Conservation (phyloP, 1,140 invertebrate genomes). For the Lutraria rhynchaena region DNA sequence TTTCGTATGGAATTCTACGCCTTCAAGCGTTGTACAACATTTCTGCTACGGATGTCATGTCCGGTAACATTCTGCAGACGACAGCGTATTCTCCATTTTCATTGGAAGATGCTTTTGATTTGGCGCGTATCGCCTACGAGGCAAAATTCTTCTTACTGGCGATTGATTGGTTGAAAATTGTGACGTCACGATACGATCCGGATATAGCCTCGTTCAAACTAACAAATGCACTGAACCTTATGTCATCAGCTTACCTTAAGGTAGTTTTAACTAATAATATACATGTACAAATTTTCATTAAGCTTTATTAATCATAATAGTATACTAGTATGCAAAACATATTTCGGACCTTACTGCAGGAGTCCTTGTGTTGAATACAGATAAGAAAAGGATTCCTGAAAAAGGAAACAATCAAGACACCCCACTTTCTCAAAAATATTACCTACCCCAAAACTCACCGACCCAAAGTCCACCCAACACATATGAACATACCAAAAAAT, state of each 20-base stretch:
- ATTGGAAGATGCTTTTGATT: conserved; percentile 43
- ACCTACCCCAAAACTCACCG: no score
- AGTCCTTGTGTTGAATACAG: no score
- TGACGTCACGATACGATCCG: not conserved
- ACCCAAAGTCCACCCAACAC: no score
- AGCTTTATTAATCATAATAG: not conserved
- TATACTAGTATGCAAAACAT: no score
- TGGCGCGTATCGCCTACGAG: conserved; percentile 41
- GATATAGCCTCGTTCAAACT: conserved; percentile 3
- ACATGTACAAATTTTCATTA: not conserved
- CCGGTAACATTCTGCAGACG: conserved; percentile 3
- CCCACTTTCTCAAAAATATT: no score
- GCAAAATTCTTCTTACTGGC: not conserved
- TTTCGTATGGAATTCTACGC: conserved; percentile 2
- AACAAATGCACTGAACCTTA: conserved; percentile 10
- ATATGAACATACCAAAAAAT: no score
- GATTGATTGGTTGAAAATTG: conserved; percentile 42
- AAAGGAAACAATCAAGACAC: no score
- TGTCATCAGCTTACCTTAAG: conserved; percentile 45
- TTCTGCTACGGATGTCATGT: conserved; percentile 31
- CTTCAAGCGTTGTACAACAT: conserved; percentile 39
- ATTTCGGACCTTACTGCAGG: no score
- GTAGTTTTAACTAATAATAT: no score
- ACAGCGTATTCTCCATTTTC: conserved; percentile 20
- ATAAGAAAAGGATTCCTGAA: no score